A percentile compares a stretch with the other conserved stretches of the same genome.
phyloP scores from a whole-genome alignment of 2,113 vertebrate genomes.

The Herpailurus yagouaroundi region DNA sequence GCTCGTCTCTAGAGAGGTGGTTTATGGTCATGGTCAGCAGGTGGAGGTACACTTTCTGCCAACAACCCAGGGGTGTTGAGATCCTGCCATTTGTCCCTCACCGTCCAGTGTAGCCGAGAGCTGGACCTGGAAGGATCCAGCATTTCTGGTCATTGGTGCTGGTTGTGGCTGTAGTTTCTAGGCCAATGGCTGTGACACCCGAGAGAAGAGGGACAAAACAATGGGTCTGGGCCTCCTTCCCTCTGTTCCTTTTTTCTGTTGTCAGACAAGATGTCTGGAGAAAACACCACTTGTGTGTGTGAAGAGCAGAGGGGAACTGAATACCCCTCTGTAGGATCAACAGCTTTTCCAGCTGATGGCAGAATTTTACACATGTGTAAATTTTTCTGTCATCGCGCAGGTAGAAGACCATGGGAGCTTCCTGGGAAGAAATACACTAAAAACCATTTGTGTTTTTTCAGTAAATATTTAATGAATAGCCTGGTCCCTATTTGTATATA shows the following conservation, averaged over 20 bases:
- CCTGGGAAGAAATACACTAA: neutral
- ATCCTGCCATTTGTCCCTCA: accelerated
- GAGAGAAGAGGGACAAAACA: neutral
- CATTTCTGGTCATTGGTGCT: neutral
- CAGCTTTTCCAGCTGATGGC: neutral
- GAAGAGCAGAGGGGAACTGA: neutral
- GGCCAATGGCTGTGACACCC: neutral
- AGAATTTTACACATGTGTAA: neutral
- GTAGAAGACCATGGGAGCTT: neutral
- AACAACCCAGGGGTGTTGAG: no score
- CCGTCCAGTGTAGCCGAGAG: accelerated
- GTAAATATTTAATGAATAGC: slow-evolving; percentile 26
- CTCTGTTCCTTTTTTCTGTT: neutral
- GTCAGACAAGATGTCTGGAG: neutral
- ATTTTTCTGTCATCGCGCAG: neutral
- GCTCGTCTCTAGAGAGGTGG: neutral
- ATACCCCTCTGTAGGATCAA: neutral
- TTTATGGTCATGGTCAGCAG: neutral
- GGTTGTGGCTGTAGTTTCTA: neutral
- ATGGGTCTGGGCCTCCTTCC: neutral
- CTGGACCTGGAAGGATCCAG: neutral
- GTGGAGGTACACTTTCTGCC: neutral
- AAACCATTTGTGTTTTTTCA: neutral
- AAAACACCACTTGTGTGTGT: neutral
- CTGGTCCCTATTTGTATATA: neutral